phyloP scores from a whole-genome alignment of 2,888 invertebrate species.

The Anthophora plumipes region DNA sequence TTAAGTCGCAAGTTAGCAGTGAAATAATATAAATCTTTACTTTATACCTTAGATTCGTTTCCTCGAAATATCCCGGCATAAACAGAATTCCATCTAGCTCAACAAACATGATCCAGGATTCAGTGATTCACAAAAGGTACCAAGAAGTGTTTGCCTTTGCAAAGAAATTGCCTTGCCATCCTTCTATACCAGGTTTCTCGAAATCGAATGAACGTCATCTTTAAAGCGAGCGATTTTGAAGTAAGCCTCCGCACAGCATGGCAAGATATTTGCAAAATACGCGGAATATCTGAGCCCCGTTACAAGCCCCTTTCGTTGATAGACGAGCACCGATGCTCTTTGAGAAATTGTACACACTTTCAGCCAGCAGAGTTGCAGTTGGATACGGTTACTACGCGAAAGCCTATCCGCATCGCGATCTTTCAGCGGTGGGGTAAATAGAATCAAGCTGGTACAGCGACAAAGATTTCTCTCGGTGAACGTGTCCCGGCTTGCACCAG shows the following conservation, averaged over 20 bases:
- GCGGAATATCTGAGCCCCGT: conserved; percentile 20
- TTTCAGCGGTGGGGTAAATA: conserved; percentile 59
- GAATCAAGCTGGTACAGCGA: conserved; percentile 60
- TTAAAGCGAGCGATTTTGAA: conserved; percentile 2
- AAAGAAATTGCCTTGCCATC: not conserved
- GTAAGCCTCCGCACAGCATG: not conserved
- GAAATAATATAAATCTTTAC: not conserved
- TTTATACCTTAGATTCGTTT: not conserved
- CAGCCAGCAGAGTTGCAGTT: conserved; percentile 28
- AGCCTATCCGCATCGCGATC: conserved; percentile 67
- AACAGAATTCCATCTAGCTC: not conserved
- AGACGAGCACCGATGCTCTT: conserved; percentile 54
- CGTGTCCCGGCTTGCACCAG: conserved; percentile 28
- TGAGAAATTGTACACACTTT: conserved; percentile 60
- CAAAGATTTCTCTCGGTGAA: conserved; percentile 57
- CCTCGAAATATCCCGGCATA: not conserved
- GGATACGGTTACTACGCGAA: conserved; percentile 61
- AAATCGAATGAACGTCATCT: not conserved
- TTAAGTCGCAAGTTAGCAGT: too few species aligned
- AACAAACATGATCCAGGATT: not conserved
- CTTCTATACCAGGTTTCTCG: not conserved
- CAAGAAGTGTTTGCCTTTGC: not conserved
- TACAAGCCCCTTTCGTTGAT: too few species aligned
- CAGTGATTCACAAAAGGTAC: not conserved
- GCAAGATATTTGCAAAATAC: conserved; percentile 22